Base-by-base conservation (phyloP, 2,113 vertebrate species). In the Apeltes quadracus region DNA sequence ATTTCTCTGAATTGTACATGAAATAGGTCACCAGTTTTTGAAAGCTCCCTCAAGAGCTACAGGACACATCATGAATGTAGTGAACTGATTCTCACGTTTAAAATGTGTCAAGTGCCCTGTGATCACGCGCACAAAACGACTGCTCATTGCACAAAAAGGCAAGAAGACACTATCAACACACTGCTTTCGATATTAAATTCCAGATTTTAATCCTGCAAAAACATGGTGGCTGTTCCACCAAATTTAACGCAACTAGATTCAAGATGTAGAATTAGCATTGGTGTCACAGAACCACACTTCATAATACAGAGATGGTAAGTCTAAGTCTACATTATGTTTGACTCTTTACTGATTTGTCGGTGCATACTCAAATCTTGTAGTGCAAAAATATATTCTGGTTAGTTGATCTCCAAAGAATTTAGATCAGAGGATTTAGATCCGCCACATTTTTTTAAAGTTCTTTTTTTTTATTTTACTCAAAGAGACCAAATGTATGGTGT, bases 401-500 rank as follows among this genome's bases (percentile, higher is more conserved):
- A 32, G 3, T 6, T 44, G 11, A n/a, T 58, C 43, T 53, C 9
- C 25, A 65, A 18, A 34, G 44, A 25, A 1, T 46, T 44, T 5
- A 61, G 22, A 63, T 56, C 48, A 16, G 16, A 55, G 9, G 18
- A 29, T 62, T 38, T n/a, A n/a, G n/a, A n/a, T n/a, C n/a, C n/a
- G n/a, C n/a, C n/a, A n/a, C n/a, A n/a, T n/a, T n/a, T n/a, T n/a
- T n/a, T n/a, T n/a, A n/a, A n/a, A n/a, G n/a, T n/a, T n/a, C n/a
- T n/a, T n/a, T n/a, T n/a, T n/a, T n/a, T n/a, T n/a, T n/a, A n/a
- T 61, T 54, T 7, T 72, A 54, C 46, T 14, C 18, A 66, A 64
- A 59, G 8, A 29, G n/a, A 15, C 58, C 39, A 54, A 69, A 66
- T 64, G 72, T 69, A 29, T 38, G 61, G 68, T 72, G 68, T 76